Evolutionary conservation across 2,797 vertebrate genomes (phyloP).

Genomic region (Anguilla megastoma): DNA sequence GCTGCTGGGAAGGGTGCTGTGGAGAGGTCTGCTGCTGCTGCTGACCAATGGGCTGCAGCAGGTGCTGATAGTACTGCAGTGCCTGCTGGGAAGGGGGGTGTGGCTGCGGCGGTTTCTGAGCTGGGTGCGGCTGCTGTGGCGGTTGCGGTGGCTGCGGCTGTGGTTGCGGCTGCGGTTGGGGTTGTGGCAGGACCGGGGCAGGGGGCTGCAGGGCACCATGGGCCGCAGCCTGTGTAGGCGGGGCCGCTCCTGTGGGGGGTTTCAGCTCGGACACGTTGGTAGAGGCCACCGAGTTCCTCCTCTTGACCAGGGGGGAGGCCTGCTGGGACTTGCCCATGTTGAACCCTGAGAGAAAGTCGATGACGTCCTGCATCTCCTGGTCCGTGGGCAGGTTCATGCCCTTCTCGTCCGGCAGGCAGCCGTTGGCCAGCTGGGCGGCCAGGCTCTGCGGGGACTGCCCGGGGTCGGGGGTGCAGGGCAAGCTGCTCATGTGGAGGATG

Average conservation of each 20-base stretch:
- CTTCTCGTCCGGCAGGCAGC: conserved; percentile 84
- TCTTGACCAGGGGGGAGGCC: conserved; percentile 89
- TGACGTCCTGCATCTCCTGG: conserved; percentile 99
- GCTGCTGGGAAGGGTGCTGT: conserved; percentile 53
- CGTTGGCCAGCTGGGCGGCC: conserved; percentile 77
- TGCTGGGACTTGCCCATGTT: conserved; percentile 99
- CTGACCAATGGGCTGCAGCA: conserved; percentile 88
- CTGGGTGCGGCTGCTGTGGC: conserved; percentile 36
- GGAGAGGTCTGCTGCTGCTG: conserved; percentile 58
- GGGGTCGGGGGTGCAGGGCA: conserved; percentile 75
- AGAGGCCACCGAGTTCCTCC: conserved; percentile 90
- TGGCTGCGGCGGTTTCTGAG: conserved; percentile 63
- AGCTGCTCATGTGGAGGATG: conserved; percentile 81
- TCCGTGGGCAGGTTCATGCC: conserved; percentile 97
- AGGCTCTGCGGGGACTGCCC: conserved; percentile 64
- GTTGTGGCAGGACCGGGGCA: conserved; percentile 71
- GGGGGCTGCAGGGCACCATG: conserved; percentile 76
- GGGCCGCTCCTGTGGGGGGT: conserved; percentile 71
- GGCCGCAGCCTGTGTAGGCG: conserved; percentile 74
- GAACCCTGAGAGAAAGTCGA: conserved; percentile 98
- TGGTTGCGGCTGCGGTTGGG: conserved; percentile 58
- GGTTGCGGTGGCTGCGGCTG: conserved; percentile 56
- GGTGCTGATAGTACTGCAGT: conserved; percentile 91
- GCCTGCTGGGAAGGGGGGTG: conserved; percentile 73
- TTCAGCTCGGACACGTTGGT: conserved; percentile 85